These are phyloP conservation scores for Coenonympha arcania DNA, from an alignment of 2,888 invertebrate genomes.

Conservation along the genomic window DNA sequence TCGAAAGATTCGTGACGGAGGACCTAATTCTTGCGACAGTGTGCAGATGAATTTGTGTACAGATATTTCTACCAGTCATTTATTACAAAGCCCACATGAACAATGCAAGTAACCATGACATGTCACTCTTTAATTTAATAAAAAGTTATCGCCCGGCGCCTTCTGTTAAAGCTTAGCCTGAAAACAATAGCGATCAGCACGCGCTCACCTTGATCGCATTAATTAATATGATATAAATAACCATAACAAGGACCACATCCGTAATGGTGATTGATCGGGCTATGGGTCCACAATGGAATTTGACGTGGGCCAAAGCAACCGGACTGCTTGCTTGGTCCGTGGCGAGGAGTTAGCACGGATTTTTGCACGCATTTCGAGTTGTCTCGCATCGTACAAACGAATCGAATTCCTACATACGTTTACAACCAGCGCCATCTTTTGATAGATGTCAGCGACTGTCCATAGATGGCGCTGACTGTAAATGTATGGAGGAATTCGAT, in stretches of 20 bases:
- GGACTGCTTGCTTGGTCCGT: slow-evolving; percentile 16
- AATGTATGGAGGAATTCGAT: too few relatives aligned
- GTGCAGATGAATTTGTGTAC: too few relatives aligned
- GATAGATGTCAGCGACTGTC: too few relatives aligned
- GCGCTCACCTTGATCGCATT: slow-evolving; percentile 47
- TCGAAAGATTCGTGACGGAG: too few relatives aligned
- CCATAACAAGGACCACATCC: slow-evolving; percentile 62
- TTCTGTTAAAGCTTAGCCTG: too few relatives aligned
- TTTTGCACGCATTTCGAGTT: too few relatives aligned
- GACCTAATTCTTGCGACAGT: too few relatives aligned
- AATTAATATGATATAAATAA: slow-evolving; percentile 59
- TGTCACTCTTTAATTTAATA: not conserved
- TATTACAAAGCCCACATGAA: not conserved
- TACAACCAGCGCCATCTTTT: too few relatives aligned
- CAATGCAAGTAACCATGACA: slow-evolving; percentile 1
- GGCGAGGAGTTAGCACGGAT: too few relatives aligned
- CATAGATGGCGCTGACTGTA: too few relatives aligned
- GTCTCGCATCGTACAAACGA: too few relatives aligned
- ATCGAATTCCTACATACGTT: too few relatives aligned
- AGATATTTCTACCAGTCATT: not conserved
- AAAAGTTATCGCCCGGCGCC: slow-evolving; percentile 1
- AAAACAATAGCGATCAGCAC: slow-evolving; percentile 29
- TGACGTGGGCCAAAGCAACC: slow-evolving; percentile 28
- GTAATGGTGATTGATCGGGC: slow-evolving; percentile 66
- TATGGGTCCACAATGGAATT: slow-evolving; percentile 30